phyloP scores from a whole-genome alignment of 2,113 vertebrate genomes.

The Thymallus thymallus region DNA sequence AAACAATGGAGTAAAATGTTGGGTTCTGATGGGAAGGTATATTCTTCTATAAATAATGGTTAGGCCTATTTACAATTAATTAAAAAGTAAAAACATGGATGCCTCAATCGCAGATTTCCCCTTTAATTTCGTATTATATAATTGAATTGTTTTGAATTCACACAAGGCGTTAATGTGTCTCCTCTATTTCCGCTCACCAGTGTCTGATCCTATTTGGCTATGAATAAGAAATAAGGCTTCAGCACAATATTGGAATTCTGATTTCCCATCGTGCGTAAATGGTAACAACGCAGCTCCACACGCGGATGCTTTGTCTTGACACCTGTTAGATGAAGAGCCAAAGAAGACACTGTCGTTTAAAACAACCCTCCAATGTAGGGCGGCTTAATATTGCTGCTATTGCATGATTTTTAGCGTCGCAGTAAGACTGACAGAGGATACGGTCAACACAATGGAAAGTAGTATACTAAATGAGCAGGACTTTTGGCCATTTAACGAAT shows the following conservation, averaged over 20 bases:
- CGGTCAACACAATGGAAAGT: constrained; percentile 63
- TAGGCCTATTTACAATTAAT: no score
- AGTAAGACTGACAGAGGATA: constrained; percentile 48
- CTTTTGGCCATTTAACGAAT: constrained; percentile 68
- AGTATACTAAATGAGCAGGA: constrained; percentile 58
- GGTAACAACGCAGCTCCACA: no score
- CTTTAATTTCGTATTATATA: neutral
- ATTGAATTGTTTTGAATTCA: neutral
- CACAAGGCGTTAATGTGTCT: neutral
- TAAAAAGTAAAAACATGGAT: no score
- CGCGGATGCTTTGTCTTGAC: neutral
- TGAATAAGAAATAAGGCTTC: constrained; percentile 1
- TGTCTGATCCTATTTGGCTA: neutral
- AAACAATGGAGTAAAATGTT: no score
- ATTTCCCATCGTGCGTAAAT: neutral
- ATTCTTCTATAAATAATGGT: no score
- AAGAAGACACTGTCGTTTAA: constrained; percentile 20
- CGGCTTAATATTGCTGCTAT: constrained; percentile 26
- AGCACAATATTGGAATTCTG: neutral
- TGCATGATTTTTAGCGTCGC: constrained; percentile 32
- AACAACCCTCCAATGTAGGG: constrained; percentile 4
- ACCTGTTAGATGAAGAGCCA: constrained; percentile 33
- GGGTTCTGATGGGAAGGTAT: no score
- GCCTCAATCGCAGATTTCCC: no score
- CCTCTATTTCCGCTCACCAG: neutral